These are phyloP conservation scores for Elaeidobius kamerunicus DNA, from an alignment of 2,888 invertebrate genomes.

Conservation along the genomic window DNA sequence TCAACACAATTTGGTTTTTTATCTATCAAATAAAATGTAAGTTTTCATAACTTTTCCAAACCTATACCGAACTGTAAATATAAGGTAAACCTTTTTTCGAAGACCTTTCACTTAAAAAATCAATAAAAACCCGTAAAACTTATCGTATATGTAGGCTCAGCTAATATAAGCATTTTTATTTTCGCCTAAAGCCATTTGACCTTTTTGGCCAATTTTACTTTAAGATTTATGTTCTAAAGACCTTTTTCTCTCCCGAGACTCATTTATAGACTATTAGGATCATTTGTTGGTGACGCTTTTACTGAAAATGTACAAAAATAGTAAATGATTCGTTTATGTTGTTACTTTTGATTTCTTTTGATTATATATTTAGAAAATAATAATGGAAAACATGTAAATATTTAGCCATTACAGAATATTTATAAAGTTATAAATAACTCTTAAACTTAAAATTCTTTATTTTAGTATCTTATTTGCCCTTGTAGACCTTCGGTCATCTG, in stretches of 20 bases:
- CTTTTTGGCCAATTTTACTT: constrained; percentile 26
- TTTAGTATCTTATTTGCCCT: too few species aligned
- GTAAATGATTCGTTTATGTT: constrained; percentile 4
- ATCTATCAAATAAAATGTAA: too few species aligned
- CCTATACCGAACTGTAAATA: constrained; percentile 14
- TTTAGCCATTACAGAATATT: too few species aligned
- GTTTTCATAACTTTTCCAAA: constrained; percentile 9
- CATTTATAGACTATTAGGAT: constrained; percentile 12
- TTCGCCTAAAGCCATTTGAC: constrained; percentile 17
- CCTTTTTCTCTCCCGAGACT: constrained; percentile 19
- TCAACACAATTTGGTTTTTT: too few species aligned
- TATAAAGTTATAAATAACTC: too few species aligned
- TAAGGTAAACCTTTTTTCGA: constrained; percentile 20
- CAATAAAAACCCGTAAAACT: constrained; percentile 26
- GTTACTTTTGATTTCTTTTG: too few species aligned
- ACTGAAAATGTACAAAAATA: constrained; percentile 15
- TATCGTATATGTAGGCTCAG: constrained; percentile 27
- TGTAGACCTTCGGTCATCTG: too few species aligned
- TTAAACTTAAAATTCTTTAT: too few species aligned
- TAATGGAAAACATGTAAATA: too few species aligned
- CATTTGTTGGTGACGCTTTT: constrained; percentile 16
- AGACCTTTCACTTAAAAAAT: constrained; percentile 22
- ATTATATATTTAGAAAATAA: too few species aligned
- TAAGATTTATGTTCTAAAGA: constrained; percentile 28
- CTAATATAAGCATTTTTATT: constrained; percentile 30